Base-by-base conservation (phyloP, 1,140 invertebrate species). In the Holcopasites calliopsidis region DNA sequence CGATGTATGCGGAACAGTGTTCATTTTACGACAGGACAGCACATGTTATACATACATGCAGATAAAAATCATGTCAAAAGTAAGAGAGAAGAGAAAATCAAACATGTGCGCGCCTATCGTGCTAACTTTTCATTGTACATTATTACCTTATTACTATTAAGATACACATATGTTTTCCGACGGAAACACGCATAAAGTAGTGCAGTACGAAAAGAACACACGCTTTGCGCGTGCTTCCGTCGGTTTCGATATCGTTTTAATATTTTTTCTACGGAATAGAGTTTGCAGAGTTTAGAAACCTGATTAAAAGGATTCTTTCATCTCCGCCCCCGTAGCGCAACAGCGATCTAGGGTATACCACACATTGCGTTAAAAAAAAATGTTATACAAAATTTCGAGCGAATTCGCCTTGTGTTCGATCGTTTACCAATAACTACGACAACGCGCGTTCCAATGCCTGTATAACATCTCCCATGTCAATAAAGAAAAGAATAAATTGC, bases 391-490 rank as follows among this genome's bases (percentile, higher is more conserved):
- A 72, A 82, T 66, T 82, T 74, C 0, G 8, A 74, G 70, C 54
- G 69, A 80, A 68, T 64, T 64, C 40, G 66, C 77, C 69, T 82
- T 84, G 80, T 78, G 76, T 71, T 83, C 79, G 69, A 84, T 58
- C 65, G 55, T 85, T 85, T 82, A 76, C 50, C 70, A 76, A 65
- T 79, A 64, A 84, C 66, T 66, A 84, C 76, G 79, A 61, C 86
- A 86, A 86, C 81, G 80, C 82, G 83, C 86, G 88, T 90, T 88
- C 88, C 86, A 86, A 87, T 78, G 86, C 80, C 86, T 81, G 83
- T 87, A 84, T 89, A 88, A 88, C 80, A 87, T 87, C 83, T 85
- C 83, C 87, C 86, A 89, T 86, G 88, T 89, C 87, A 89, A 88
- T 90, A 86, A 90, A 87, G 85, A 79, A 64, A 80, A 79, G 80